A percentile compares a stretch with the other conserved stretches of the same genome.
Conservation (phyloP, 2,797 vertebrate genomes). For the Channallabes apus region DNA sequence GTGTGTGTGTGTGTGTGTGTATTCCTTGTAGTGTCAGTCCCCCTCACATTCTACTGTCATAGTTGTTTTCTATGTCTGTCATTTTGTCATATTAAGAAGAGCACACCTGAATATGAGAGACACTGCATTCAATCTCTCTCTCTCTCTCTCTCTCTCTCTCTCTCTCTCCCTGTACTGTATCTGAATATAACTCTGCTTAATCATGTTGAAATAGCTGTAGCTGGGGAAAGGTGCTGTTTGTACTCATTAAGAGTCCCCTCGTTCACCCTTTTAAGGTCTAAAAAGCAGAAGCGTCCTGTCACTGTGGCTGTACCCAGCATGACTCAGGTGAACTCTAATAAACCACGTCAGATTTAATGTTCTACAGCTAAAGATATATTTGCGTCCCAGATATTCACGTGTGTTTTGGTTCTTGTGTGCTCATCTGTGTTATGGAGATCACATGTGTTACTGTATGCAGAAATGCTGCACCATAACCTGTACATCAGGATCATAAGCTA, state of each 20-base stretch:
- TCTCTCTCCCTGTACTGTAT: not conserved
- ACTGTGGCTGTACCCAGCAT: constrained; percentile 28
- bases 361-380: not conserved
- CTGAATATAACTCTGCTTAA: constrained; percentile 40
- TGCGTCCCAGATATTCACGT: constrained; percentile 7
- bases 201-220: constrained; percentile 31
- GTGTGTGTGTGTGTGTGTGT: constrained; percentile 12
- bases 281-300: constrained; percentile 7
- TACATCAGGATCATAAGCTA: not conserved
- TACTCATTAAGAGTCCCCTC: constrained; percentile 42
- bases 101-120: constrained; percentile 40
- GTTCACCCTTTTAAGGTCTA: not conserved
- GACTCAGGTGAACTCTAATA: constrained; percentile 25
- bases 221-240: constrained; percentile 38
- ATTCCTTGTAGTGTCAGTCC: constrained; percentile 29
- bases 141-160: constrained; percentile 19
- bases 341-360: constrained; percentile 24
- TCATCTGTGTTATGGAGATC: not conserved
- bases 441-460: not conserved
- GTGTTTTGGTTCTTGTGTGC: not conserved
- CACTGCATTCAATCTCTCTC: constrained; percentile 9
- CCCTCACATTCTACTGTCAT: constrained; percentile 6
- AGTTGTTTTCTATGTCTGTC: constrained; percentile 35
- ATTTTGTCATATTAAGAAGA: constrained; percentile 31
- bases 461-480: not conserved